Base-by-base conservation (phyloP, 2,797 vertebrate genomes). In the Alcedo quadribrachys region DNA sequence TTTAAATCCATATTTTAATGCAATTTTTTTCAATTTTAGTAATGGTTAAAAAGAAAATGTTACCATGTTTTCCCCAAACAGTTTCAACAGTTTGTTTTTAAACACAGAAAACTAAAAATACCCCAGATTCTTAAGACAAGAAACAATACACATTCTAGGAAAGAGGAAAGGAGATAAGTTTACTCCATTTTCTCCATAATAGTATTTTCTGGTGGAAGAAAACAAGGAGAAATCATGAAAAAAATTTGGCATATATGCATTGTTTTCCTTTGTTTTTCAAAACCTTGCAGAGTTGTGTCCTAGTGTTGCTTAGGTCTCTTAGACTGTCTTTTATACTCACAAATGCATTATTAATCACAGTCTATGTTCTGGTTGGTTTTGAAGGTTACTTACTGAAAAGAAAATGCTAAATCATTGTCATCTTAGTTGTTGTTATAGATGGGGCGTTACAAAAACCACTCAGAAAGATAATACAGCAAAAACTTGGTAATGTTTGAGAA, bases 1-100 rank as follows among this genome's bases (percentile, higher is more conserved):
- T 91, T 95, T 95, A 85, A 96, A 96, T 96, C 54, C 51, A 4
- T 81, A 62, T 84, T 95, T 79, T 97, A 28, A 92, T 93, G n/a
- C n/a, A 82, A 82, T 95, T 96, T 95, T 95, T 92, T 53, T 63
- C 12, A 89, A 68, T 33, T 85, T 87, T 81, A 87, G 90, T 81
- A 73, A 62, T 60, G 42, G 42, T 94, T 92, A 66, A 90, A 97
- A 87, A 79, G 28, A 94, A 96, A 87, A 82, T 86, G 37, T 42
- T 43, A 20, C 28, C 32, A 88, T 50, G n/a, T 35, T 78, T 71
- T 54, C 28, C 5, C 15, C 28, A 74, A 92, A 81, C 9, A 40
- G 21, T 42, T 80, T 87, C 54, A 85, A 42, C 15, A 25, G 15
- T n/a, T 85, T 53, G 6, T 19, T 85, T 88, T 74, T 57, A 71